These are phyloP conservation scores for pig (Sus scrofa) DNA, from an alignment of 2,113 vertebrate genomes.

Conservation along the genomic window DNA sequence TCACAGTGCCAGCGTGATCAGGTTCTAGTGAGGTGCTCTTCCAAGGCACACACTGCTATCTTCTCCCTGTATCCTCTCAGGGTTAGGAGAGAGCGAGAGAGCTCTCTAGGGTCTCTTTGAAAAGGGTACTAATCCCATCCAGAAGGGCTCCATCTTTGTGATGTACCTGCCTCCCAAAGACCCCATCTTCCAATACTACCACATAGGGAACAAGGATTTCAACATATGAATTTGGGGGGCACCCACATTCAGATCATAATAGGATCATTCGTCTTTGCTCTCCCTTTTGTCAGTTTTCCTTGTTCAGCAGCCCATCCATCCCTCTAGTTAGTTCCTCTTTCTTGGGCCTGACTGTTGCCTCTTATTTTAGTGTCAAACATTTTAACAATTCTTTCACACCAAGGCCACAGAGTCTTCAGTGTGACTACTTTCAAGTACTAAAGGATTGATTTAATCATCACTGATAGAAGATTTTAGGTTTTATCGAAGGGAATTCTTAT, in stretches of 20 bases:
- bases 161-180: background rate
- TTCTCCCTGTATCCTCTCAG: background rate
- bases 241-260: background rate
- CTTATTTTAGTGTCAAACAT: background rate
- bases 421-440: background rate
- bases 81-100: background rate
- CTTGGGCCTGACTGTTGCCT: background rate
- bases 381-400: background rate
- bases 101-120: background rate
- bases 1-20: background rate
- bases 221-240: background rate
- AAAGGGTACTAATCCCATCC: background rate
- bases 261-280: background rate
- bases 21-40: background rate
- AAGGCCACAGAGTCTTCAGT: background rate
- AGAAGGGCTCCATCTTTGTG: background rate
- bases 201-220: background rate
- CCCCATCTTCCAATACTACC: background rate
- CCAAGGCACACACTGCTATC: background rate
- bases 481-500: background rate
- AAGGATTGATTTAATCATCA: background rate
- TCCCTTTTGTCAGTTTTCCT: background rate
- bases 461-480: background rate
- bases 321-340: background rate
- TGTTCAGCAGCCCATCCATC: background rate